Conservation (phyloP, 2,113 vertebrate genomes). For the Cygnus buccinator region DNA sequence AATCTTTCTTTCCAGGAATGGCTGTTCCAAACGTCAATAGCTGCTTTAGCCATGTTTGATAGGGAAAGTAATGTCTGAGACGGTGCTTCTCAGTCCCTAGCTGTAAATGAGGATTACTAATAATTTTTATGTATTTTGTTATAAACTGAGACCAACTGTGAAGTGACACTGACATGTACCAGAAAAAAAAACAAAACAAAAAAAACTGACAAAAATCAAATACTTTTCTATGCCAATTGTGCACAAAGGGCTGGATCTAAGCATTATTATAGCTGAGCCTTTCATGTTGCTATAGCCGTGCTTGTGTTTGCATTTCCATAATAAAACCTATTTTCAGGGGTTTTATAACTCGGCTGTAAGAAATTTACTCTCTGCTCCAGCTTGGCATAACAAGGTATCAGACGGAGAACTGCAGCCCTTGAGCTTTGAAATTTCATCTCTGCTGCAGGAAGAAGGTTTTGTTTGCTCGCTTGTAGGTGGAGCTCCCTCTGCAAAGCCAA, state of each 20-base stretch:
- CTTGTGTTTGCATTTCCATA: conserved; percentile 66
- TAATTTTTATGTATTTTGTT: conserved; percentile 58
- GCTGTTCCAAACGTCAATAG: conserved; percentile 61
- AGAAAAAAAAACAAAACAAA: not conserved
- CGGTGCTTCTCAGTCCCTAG: conserved; percentile 41
- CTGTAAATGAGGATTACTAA: conserved; percentile 69
- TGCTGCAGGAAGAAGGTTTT: not conserved
- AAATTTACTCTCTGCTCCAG: conserved; percentile 58
- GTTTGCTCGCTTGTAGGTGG: not conserved
- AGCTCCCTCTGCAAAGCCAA: not conserved
- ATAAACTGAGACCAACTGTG: conserved; percentile 61
- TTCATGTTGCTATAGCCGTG: conserved; percentile 72
- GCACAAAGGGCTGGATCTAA: conserved; percentile 69
- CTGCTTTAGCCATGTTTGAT: conserved; percentile 63
- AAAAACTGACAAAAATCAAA: conserved; percentile 27
- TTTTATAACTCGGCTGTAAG: conserved; percentile 71
- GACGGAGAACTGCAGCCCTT: not conserved
- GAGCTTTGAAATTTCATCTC: not conserved
- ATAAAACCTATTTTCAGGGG: conserved; percentile 76
- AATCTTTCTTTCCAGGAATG: conserved; percentile 47
- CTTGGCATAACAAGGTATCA: conserved; percentile 64
- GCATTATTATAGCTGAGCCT: conserved; percentile 63
- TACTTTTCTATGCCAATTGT: conserved; percentile 70
- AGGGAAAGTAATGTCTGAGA: conserved; percentile 56
- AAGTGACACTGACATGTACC: conserved; percentile 67